phyloP scores from a whole-genome alignment of 2,797 vertebrate genomes.

The Poecilia picta region DNA sequence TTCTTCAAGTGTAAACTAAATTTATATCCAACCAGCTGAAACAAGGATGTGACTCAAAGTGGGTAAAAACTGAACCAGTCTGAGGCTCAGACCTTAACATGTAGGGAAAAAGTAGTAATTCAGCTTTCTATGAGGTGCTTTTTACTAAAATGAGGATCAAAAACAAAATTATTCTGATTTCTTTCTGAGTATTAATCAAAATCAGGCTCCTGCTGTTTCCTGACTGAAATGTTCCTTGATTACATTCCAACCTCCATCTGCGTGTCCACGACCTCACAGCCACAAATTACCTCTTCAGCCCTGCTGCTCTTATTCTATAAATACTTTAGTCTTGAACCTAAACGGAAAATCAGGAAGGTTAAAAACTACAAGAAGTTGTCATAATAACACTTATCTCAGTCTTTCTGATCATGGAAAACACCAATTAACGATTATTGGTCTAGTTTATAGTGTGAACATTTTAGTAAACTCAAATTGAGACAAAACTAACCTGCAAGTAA shows the following conservation, averaged over 20 bases:
- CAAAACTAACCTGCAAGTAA: too few relatives aligned
- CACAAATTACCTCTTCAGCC: background rate
- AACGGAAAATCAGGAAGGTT: background rate
- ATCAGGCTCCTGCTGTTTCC: slow-evolving; percentile 3
- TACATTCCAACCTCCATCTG: background rate
- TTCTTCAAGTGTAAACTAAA: background rate
- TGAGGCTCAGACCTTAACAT: background rate
- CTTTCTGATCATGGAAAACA: background rate
- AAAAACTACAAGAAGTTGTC: background rate
- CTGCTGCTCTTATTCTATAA: background rate
- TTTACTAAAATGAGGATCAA: slow-evolving; percentile 4
- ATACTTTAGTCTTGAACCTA: background rate
- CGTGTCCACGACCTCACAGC: background rate
- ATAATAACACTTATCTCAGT: background rate
- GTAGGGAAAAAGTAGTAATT: background rate
- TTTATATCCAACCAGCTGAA: background rate
- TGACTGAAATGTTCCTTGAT: background rate
- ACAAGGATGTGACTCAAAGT: background rate
- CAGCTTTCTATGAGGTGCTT: too few relatives aligned
- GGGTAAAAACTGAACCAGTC: background rate
- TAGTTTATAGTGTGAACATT: too few relatives aligned
- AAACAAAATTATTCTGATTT: background rate
- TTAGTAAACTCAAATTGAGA: too few relatives aligned
- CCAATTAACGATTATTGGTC: background rate
- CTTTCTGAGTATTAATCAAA: background rate